These are phyloP conservation scores for Sycophaga agraensis DNA, from an alignment of 1,140 invertebrate genomes.

Conservation along the genomic window DNA sequence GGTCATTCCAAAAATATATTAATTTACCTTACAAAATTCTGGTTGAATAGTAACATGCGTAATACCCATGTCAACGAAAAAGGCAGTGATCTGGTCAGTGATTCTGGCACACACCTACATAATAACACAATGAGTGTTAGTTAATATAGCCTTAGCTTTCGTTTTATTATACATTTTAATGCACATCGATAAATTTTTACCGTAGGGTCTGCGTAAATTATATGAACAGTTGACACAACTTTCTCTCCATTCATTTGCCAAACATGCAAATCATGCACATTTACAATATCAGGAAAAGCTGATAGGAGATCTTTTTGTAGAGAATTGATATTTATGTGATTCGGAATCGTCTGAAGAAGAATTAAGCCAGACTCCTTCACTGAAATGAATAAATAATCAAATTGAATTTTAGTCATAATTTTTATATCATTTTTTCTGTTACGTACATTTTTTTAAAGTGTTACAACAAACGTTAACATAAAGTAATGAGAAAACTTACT, in stretches of 20 bases:
- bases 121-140: too few relatives aligned
- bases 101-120: slow-evolving; percentile 66
- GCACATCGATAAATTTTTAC: slow-evolving; percentile 41
- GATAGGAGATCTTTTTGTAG: slow-evolving; percentile 66
- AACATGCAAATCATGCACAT: slow-evolving; percentile 80
- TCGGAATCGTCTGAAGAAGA: slow-evolving; percentile 79
- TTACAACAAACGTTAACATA: too few relatives aligned
- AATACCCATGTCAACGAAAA: slow-evolving; percentile 74
- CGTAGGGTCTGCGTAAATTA: slow-evolving; percentile 69
- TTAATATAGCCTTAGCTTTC: too few relatives aligned
- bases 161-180: too few relatives aligned
- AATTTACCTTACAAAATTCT: slow-evolving; percentile 66
- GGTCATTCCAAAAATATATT: too few relatives aligned
- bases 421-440: neutral
- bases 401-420: slow-evolving; percentile 4
- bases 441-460: neutral
- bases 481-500: slow-evolving; percentile 60
- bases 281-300: slow-evolving; percentile 76
- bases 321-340: slow-evolving; percentile 71
- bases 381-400: slow-evolving; percentile 49
- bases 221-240: slow-evolving; percentile 73
- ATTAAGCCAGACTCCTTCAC: slow-evolving; percentile 79
- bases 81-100: slow-evolving; percentile 65
- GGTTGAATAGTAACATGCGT: slow-evolving; percentile 77
- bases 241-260: slow-evolving; percentile 75